Base-by-base conservation (phyloP, 2,888 invertebrate genomes). In the Lissocephala sabroskyi region DNA sequence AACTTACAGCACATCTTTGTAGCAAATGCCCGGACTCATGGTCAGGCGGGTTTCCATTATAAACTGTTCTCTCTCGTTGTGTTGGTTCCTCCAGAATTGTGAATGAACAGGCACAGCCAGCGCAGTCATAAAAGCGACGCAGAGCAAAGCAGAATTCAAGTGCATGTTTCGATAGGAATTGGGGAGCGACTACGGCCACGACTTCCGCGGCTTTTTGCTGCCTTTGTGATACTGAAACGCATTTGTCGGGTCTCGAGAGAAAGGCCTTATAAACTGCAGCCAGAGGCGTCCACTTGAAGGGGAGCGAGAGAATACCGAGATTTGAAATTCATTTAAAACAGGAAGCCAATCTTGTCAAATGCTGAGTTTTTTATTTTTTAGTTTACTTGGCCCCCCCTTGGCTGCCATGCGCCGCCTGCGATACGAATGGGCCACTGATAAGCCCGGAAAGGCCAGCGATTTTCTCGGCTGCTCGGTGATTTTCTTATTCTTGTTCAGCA, bases 11-110 rank as follows among this genome's bases (percentile, higher is more conserved):
- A 82, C 76, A 64, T 74, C 76, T 41, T 65, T 79, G 46, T 74
- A 80, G 47, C 85, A 85, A 43, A 85, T 70, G 4, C 85, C 85
- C 1, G 81, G 63, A 6, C 77, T 28, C 64, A 75, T 62, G 41
- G 73, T 57, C 0, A 62, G 41, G 59, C 64, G 52, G 39, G 62
- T 64, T 41, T 82, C 82, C 7, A 65, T 49, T 37, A 61, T 54
- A 55, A 81, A 81, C 13, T 41, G 41, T 7, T 79, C 63, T 1
- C 49, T 33, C 3, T 65, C 63, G 37, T 42, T 70, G 23, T 52
- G 35, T 1, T 41, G 19, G 1, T 37, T 39, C 41, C 47, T 73
- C 81, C 81, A 81, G 51, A 81, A 81, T 33, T 82, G 82, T 3
- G 54, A 52, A 1, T 46, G 32, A 41, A n/a, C n/a, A n/a, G n/a